Evolutionary conservation across 2,888 invertebrate species (phyloP).

Genomic region (Cerastoderma edule): DNA sequence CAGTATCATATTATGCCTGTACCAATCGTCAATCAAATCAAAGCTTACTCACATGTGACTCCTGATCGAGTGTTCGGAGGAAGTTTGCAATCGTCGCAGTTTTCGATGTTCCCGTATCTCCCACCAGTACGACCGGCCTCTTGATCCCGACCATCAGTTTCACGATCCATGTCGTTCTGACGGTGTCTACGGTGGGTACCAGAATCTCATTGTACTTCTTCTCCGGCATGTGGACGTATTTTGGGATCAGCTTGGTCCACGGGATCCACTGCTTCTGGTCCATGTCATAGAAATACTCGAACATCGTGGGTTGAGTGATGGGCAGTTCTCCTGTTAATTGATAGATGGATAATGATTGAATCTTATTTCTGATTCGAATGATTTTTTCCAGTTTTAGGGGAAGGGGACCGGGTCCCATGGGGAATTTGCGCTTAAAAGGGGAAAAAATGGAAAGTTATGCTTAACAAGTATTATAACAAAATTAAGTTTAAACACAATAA

Average conservation of each 20-base stretch:
- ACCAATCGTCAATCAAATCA: background rate
- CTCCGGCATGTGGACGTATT: slow-evolving; percentile 89
- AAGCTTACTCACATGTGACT: slow-evolving; percentile 85
- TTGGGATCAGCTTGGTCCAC: slow-evolving; percentile 92
- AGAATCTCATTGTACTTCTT: slow-evolving; percentile 92
- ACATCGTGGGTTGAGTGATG: slow-evolving; percentile 88
- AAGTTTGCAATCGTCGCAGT: slow-evolving; percentile 94
- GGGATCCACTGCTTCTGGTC: slow-evolving; percentile 90
- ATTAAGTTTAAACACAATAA: too few species aligned
- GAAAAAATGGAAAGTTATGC: too few species aligned
- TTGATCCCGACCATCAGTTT: slow-evolving; percentile 88
- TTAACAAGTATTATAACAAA: too few species aligned
- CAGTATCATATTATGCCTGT: too few species aligned
- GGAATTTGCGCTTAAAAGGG: too few species aligned
- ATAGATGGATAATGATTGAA: too few species aligned
- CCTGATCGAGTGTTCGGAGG: slow-evolving; percentile 88
- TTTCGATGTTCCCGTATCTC: slow-evolving; percentile 96
- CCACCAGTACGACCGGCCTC: slow-evolving; percentile 92
- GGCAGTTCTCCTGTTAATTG: slow-evolving; percentile 89
- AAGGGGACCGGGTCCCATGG: too few species aligned
- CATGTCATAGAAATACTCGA: slow-evolving; percentile 92
- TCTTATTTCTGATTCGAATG: too few species aligned
- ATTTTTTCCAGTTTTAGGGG: too few species aligned
- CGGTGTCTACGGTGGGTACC: slow-evolving; percentile 95
- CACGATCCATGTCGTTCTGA: slow-evolving; percentile 91